Conservation (phyloP, 2,113 vertebrate genomes). For the Thamnaconus septentrionalis region DNA sequence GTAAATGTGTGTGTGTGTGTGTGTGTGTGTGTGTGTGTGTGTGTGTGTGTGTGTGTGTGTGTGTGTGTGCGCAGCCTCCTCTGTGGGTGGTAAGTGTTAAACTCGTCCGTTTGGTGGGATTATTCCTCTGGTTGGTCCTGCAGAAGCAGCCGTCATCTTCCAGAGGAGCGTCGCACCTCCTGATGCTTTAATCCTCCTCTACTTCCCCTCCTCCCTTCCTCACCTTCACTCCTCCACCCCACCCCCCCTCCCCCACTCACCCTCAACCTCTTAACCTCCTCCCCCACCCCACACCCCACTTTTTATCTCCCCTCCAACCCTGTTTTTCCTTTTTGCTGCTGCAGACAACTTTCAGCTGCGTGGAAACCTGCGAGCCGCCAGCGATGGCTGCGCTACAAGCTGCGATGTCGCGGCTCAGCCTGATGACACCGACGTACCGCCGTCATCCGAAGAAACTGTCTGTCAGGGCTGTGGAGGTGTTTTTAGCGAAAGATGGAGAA, state of each 20-base stretch:
- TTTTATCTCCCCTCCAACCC: conserved; percentile 1
- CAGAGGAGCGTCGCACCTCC: conserved; percentile 56
- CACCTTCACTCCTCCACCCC: conserved; percentile 14
- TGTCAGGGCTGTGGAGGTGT: not conserved
- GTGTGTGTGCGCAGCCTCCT: conserved; percentile 21
- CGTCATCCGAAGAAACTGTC: conserved; percentile 1
- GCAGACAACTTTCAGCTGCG: conserved; percentile 61
- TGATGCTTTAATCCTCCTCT: conserved; percentile 68
- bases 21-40: not conserved
- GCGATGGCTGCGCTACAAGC: conserved; percentile 24
- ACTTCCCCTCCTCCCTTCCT: conserved; percentile 44
- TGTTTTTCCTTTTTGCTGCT: conserved; percentile 20
- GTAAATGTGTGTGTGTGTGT: not conserved
- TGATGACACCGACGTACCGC: not conserved
- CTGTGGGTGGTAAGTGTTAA: conserved; percentile 68
- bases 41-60: not conserved
- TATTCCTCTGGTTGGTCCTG: conserved; percentile 53
- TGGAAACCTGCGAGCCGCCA: conserved; percentile 34
- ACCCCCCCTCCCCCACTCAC: not conserved
- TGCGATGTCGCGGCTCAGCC: conserved; percentile 19
- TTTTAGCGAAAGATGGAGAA: not conserved
- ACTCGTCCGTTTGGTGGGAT: conserved; percentile 66
- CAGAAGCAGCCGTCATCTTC: conserved; percentile 60
- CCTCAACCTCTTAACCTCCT: conserved; percentile 40
- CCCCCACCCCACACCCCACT: conserved; percentile 4